Conservation (phyloP, 2,797 vertebrate genomes). For the Myioborus melanocephalus region DNA sequence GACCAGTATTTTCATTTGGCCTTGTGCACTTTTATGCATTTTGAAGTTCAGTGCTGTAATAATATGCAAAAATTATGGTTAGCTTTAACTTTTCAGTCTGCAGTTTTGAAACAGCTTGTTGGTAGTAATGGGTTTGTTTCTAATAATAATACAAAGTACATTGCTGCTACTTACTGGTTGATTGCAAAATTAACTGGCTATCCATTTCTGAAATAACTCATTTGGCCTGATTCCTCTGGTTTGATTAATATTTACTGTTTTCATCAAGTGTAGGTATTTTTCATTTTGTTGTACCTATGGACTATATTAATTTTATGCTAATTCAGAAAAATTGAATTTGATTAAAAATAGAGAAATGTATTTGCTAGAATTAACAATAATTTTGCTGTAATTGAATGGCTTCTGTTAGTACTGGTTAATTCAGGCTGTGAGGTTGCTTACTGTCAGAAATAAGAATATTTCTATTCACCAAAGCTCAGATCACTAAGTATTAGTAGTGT, state of each 20-base stretch:
- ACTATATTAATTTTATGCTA: slow-evolving; percentile 43
- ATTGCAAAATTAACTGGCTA: slow-evolving; percentile 46
- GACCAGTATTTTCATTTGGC: slow-evolving; percentile 30
- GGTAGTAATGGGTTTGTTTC: slow-evolving; percentile 50
- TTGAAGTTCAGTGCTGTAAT: slow-evolving; percentile 49
- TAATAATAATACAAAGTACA: slow-evolving; percentile 46
- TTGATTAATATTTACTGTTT: slow-evolving; percentile 42
- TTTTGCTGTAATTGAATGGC: slow-evolving; percentile 1
- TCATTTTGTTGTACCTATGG: background rate
- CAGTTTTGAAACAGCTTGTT: slow-evolving; percentile 54
- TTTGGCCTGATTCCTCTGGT: slow-evolving; percentile 10
- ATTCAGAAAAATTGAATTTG: slow-evolving; percentile 21
- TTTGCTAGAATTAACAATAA: background rate
- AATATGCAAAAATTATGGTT: slow-evolving; percentile 52
- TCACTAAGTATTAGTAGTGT: background rate
- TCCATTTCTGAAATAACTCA: slow-evolving; percentile 43
- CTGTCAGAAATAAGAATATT: background rate
- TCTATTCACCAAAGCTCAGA: background rate
- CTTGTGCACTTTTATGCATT: background rate
- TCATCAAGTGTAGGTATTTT: slow-evolving; percentile 26
- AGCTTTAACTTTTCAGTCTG: slow-evolving; percentile 51
- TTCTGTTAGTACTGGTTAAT: background rate
- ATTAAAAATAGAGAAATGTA: slow-evolving; percentile 29
- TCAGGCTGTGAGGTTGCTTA: background rate
- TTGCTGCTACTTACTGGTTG: slow-evolving; percentile 33